phyloP scores from a whole-genome alignment of 2,113 vertebrate genomes.

The Mirza zaza region DNA sequence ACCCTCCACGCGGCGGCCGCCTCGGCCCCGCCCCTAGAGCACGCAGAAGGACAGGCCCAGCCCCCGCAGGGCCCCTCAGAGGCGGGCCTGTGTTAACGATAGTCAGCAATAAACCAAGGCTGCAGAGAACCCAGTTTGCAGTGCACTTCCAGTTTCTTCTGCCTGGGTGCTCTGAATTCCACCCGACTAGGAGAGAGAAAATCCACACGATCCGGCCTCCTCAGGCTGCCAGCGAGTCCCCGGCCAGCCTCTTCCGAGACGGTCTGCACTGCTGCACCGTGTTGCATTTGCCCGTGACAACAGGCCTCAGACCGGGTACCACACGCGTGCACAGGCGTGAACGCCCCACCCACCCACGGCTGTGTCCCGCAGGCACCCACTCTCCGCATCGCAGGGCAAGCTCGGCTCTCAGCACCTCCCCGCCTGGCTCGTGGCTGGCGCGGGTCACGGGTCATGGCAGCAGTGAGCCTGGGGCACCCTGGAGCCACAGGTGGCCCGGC shows the following conservation, averaged over 20 bases:
- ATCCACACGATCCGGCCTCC: background rate
- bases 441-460: fast-evolving
- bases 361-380: fast-evolving
- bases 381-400: fast-evolving
- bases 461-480: background rate
- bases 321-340: too few relatives aligned
- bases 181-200: fast-evolving
- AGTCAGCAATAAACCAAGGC: background rate
- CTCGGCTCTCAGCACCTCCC: background rate
- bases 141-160: background rate
- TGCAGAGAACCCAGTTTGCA: background rate
- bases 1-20: fast-evolving
- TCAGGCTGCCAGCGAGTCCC: fast-evolving
- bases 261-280: fast-evolving
- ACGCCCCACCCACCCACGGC: background rate
- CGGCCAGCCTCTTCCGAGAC: background rate
- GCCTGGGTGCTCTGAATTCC: background rate
- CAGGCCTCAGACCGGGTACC: background rate
- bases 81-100: background rate
- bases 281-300: background rate
- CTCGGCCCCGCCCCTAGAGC: too few relatives aligned
- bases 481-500: background rate
- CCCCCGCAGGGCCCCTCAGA: background rate
- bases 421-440: background rate
- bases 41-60: background rate